Conservation (phyloP, 2,888 invertebrate species). For the Scaptomyza flava region DNA sequence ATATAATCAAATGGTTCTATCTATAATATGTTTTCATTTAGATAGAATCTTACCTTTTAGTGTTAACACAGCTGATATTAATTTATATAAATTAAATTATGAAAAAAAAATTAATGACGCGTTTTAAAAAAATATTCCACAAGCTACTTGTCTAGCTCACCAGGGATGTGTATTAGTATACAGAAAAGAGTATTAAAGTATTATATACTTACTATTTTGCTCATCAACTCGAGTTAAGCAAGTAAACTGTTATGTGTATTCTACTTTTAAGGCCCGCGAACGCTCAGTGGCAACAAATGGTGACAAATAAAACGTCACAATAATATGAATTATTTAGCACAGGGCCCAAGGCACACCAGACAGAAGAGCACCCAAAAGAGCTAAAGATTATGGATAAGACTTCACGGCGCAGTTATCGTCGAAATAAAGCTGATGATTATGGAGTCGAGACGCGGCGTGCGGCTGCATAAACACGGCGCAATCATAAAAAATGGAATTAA, state of each 20-base stretch:
- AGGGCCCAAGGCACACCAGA: slow-evolving; percentile 15
- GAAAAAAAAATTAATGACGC: too few species aligned
- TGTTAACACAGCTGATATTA: too few species aligned
- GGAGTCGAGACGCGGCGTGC: slow-evolving; percentile 44
- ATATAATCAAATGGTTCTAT: too few species aligned
- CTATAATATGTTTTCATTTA: too few species aligned
- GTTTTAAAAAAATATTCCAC: not conserved
- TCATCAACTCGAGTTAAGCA: not conserved
- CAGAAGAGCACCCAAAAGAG: slow-evolving; percentile 40
- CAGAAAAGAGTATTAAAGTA: not conserved
- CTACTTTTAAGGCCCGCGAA: slow-evolving; percentile 68
- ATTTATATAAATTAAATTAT: too few species aligned
- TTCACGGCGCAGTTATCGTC: slow-evolving; percentile 37
- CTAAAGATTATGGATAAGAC: slow-evolving; percentile 68
- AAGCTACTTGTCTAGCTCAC: not conserved
- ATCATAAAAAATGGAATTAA: slow-evolving; percentile 74
- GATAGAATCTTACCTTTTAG: too few species aligned
- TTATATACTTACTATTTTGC: not conserved
- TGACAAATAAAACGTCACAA: slow-evolving; percentile 64
- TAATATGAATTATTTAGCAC: slow-evolving; percentile 64
- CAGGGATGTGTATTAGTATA: too few species aligned
- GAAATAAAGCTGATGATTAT: slow-evolving; percentile 54
- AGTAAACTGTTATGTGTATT: slow-evolving; percentile 32
- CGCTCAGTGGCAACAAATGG: slow-evolving; percentile 39
- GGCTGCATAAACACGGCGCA: slow-evolving; percentile 73